Percentiles rank a stretch among this genome's conserved stretches.
These are phyloP conservation scores for Drosophila kanekoi DNA, from an alignment of 2,888 invertebrate species.

Conservation along the genomic window DNA sequence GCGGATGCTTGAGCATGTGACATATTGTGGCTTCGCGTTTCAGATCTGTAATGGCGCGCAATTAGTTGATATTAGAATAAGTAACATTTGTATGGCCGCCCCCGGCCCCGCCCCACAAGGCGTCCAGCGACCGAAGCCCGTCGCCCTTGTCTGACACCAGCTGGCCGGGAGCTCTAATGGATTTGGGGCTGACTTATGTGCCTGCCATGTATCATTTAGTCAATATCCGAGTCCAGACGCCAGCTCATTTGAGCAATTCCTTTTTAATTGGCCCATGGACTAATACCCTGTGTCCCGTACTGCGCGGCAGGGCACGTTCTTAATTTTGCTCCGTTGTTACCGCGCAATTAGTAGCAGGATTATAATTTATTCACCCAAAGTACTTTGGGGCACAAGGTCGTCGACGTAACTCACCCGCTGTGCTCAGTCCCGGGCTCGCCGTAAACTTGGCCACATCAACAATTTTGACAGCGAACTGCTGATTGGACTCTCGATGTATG, in stretches of 20 bases:
- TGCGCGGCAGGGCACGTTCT: constrained; percentile 38
- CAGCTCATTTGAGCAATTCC: constrained; percentile 72
- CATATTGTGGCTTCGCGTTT: constrained; percentile 99
- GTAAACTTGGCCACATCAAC: constrained; percentile 99
- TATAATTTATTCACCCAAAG: constrained; percentile 75
- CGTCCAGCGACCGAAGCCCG: not conserved
- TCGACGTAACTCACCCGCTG: constrained; percentile 90
- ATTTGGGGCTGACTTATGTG: constrained; percentile 73
- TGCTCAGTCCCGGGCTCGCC: constrained; percentile 97
- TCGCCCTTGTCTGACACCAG: constrained; percentile 39
- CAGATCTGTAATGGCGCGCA: constrained; percentile 89
- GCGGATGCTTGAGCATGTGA: constrained; percentile 99
- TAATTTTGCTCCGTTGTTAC: constrained; percentile 34
- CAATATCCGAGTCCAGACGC: constrained; percentile 57
- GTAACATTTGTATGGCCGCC: constrained; percentile 48
- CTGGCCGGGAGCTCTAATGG: constrained; percentile 63
- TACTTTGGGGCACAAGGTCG: constrained; percentile 54
- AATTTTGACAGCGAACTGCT: constrained; percentile 99
- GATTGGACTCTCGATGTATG: constrained; percentile 96
- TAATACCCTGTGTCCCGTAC: not conserved
- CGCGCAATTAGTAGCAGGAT: constrained; percentile 78
- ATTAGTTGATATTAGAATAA: constrained; percentile 64
- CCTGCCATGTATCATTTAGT: constrained; percentile 73
- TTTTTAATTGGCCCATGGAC: constrained; percentile 67
- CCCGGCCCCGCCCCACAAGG: constrained; percentile 4